These are phyloP conservation scores for Drosophila neoperkinsi DNA, from an alignment of 2,888 invertebrate species.

Conservation along the genomic window DNA sequence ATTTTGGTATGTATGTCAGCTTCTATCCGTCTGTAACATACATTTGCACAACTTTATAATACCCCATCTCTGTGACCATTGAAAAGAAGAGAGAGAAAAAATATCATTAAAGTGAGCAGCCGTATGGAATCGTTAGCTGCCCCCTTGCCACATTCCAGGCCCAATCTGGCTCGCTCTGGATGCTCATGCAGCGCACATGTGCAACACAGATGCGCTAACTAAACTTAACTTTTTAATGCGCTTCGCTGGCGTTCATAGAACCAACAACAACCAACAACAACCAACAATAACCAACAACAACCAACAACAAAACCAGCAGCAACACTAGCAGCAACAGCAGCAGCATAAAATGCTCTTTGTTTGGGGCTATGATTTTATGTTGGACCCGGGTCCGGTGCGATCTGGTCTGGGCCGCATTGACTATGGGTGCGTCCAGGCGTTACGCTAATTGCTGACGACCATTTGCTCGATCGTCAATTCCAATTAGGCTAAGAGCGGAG, in stretches of 20 bases:
- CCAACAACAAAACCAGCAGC: conserved; percentile 18
- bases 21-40: not conserved
- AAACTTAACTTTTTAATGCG: conserved; percentile 66
- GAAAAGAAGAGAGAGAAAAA: not conserved
- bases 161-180: conserved; percentile 11
- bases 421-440: conserved; percentile 63
- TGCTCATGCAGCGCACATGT: conserved; percentile 52
- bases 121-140: conserved; percentile 43
- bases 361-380: conserved; percentile 57
- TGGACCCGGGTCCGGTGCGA: conserved; percentile 27
- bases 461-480: conserved; percentile 60
- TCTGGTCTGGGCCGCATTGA: conserved; percentile 21
- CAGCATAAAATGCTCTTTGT: conserved; percentile 56
- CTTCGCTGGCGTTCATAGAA: conserved; percentile 60
- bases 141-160: conserved; percentile 30
- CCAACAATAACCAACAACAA: conserved; percentile 25
- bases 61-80: not conserved
- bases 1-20: not conserved
- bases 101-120: conserved; percentile 50
- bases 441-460: conserved; percentile 63
- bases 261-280: conserved; percentile 28
- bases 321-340: conserved; percentile 4
- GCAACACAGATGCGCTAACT: conserved; percentile 65
- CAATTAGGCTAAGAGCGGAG: conserved; percentile 54
- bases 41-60: not conserved